A percentile compares a stretch with the other conserved stretches of the same genome.
Conservation (phyloP, 2,113 vertebrate genomes). For the Oryzias celebensis region DNA sequence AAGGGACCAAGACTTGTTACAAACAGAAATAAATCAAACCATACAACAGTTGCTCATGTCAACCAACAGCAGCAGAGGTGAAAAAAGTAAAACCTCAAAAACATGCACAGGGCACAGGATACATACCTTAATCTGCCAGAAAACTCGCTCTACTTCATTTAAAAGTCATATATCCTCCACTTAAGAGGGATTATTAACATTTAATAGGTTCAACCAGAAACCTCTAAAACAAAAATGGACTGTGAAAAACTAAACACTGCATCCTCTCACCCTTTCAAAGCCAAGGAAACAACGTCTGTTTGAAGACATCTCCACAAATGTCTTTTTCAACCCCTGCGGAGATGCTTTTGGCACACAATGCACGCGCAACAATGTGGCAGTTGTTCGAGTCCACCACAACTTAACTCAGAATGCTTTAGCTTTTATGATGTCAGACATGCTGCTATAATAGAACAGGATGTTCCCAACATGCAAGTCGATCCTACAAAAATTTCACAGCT, state of each 20-base stretch:
- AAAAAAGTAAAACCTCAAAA: too few species aligned
- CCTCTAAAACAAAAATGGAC: constrained; percentile 56
- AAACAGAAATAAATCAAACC: constrained; percentile 49
- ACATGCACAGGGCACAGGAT: too few species aligned
- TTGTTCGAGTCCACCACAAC: constrained; percentile 36
- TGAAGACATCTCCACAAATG: constrained; percentile 49
- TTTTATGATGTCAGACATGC: constrained; percentile 48
- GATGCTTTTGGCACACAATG: constrained; percentile 47
- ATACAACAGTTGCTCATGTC: constrained; percentile 42
- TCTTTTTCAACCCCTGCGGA: constrained; percentile 49
- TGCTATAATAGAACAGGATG: constrained; percentile 36
- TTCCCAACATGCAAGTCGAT: constrained; percentile 6
- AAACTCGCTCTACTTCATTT: constrained; percentile 14
- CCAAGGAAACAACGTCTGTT: constrained; percentile 42
- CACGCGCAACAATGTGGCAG: constrained; percentile 35
- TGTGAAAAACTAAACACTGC: constrained; percentile 34
- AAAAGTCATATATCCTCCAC: constrained; percentile 52
- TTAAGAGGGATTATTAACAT: constrained; percentile 65
- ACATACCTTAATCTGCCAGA: not conserved
- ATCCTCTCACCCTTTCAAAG: constrained; percentile 18
- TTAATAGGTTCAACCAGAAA: constrained; percentile 60
- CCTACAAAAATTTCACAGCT: constrained; percentile 13
- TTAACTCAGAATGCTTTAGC: constrained; percentile 36
- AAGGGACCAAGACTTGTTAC: constrained; percentile 38
- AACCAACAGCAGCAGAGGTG: constrained; percentile 7